Percentiles rank a stretch among this genome's conserved stretches.
Evolutionary conservation across 2,888 invertebrate species (phyloP).

Genomic region (Tachina fera): DNA sequence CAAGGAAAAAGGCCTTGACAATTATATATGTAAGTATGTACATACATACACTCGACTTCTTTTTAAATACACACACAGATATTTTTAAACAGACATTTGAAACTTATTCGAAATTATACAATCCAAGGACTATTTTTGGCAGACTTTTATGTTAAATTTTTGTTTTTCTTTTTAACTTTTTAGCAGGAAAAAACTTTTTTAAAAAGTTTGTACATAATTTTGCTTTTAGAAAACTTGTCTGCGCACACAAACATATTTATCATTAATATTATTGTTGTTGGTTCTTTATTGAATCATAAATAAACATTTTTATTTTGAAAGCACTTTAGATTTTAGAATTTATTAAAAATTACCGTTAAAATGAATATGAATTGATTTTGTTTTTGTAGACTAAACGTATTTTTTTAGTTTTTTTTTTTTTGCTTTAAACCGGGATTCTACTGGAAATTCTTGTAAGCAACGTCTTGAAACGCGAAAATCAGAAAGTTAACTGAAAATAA

Average conservation of each 20-base stretch:
- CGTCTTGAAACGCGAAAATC: slow-evolving; percentile 81
- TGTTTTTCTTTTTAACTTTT: not conserved
- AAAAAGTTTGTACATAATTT: not conserved
- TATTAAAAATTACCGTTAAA: slow-evolving; percentile 49
- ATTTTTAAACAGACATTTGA: slow-evolving; percentile 15
- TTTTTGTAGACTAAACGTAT: not conserved
- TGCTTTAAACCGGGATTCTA: slow-evolving; percentile 52
- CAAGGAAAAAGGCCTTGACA: slow-evolving; percentile 29
- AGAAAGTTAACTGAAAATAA: slow-evolving; percentile 80
- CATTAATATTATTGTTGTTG: not conserved
- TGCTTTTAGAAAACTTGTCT: not conserved
- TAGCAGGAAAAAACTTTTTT: not conserved
- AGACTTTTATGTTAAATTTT: slow-evolving; percentile 3
- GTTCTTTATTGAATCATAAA: not conserved
- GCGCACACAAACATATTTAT: not conserved
- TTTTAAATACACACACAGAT: slow-evolving; percentile 9
- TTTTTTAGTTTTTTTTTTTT: slow-evolving; percentile 22
- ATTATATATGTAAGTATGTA: too few relatives aligned
- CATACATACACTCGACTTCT: slow-evolving; percentile 35
- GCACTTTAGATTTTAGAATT: slow-evolving; percentile 39
- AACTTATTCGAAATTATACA: slow-evolving; percentile 31
- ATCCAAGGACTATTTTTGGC: slow-evolving; percentile 28
- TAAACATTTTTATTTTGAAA: not conserved
- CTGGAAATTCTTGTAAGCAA: slow-evolving; percentile 70
- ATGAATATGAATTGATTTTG: slow-evolving; percentile 13